phyloP scores from a whole-genome alignment of 2,888 invertebrate species.

The Lamellibrachia satsuma region DNA sequence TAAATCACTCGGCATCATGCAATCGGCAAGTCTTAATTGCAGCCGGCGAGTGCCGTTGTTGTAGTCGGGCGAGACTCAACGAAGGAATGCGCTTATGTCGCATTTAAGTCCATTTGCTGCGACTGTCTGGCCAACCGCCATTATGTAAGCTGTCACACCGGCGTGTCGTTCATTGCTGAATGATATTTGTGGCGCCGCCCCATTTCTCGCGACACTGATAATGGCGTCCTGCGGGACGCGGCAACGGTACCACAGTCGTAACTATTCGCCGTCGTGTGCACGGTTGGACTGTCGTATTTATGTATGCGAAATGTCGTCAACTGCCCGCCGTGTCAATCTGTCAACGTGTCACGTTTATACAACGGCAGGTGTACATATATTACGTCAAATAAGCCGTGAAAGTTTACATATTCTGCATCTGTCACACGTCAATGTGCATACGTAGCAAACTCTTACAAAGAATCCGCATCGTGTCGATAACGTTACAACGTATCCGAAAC shows the following conservation, averaged over 20 bases:
- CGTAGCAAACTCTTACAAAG: neutral
- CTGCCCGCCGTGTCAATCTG: neutral
- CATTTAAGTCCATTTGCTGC: slow-evolving; percentile 6
- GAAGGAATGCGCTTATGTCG: neutral
- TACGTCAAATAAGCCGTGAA: neutral
- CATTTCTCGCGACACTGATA: slow-evolving; percentile 1
- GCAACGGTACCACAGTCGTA: neutral
- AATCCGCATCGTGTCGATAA: neutral
- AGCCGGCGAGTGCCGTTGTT: neutral
- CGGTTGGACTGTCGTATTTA: neutral
- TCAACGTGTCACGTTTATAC: neutral
- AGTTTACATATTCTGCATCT: neutral
- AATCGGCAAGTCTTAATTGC: neutral
- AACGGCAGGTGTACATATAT: slow-evolving; percentile 17
- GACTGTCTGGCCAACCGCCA: neutral
- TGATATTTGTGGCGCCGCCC: slow-evolving; percentile 13
- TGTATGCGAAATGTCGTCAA: neutral
- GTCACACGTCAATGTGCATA: neutral
- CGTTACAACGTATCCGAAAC: neutral
- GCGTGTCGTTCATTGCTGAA: neutral
- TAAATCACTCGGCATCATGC: neutral
- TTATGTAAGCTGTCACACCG: neutral
- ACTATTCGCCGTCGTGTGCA: slow-evolving; percentile 3
- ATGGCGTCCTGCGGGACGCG: slow-evolving; percentile 7
- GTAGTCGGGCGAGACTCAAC: neutral